Base-by-base conservation (phyloP, 2,113 vertebrate species). In the Oceanites oceanicus region DNA sequence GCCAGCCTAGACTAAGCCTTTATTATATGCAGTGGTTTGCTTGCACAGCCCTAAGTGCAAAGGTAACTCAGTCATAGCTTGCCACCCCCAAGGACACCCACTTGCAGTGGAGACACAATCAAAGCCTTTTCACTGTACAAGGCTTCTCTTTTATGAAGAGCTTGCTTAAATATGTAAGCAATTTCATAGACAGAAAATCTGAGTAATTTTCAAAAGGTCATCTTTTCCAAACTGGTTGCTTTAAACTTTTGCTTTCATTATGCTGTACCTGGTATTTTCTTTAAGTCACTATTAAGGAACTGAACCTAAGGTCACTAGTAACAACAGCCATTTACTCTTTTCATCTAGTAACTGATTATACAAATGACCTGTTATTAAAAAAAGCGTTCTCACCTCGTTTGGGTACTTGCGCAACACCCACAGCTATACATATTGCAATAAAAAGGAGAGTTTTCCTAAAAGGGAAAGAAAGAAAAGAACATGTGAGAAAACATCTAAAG, bases 381-480 rank as follows among this genome's bases (percentile, higher is more conserved):
- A 83, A 55, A 85, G 34, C 6, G 3, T 91, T 88, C 98, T 98
- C 96, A 98, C 98, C 98, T 98, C 96, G 97, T 95, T 98, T 98
- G 95, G 97, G 98, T 92, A 97, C 98, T 97, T 98, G 98, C 97
- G 98, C 98, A 98, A 98, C 96, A 96, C 98, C 96, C 91, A 98
- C 98, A 96, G 98, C 97, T 97, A 98, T 92, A 97, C 99, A 99
- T 99, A 98, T 96, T 98, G 99, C 97, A 97, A 99, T 97, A 96
- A 99, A 98, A 97, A 99, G 97, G 95, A 99, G 90, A 95, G 97
- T 97, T 98, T 98, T 99, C 99, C 99, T 99, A 66, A n/a, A 97
- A 84, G 36, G 47, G 62, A 96, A 89, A 83, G 38, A 80, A 80
- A 86, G 34, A 81, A 81, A 90, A 82, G 47, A 76, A 32, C 20